phyloP scores from a whole-genome alignment of 1,140 invertebrate species.

The Neodiprion lecontei region DNA sequence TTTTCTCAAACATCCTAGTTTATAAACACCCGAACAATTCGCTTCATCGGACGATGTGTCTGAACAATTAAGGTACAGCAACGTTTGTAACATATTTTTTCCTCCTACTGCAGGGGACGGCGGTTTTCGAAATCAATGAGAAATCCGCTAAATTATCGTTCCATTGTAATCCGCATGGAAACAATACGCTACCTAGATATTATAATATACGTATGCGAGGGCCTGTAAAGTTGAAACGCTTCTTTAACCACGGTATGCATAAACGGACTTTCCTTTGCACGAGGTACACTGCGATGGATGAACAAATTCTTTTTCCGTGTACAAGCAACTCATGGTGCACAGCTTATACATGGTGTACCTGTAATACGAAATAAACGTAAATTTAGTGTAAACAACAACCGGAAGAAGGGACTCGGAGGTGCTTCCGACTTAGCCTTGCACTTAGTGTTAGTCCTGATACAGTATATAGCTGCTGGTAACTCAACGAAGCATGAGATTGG shows the following conservation, averaged over 20 bases:
- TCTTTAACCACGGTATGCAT: background rate
- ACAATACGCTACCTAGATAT: background rate
- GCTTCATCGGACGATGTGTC: no score
- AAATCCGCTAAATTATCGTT: background rate
- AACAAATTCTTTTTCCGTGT: background rate
- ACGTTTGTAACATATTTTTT: no score
- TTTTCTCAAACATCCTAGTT: no score
- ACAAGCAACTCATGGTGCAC: no score
- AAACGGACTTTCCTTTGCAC: background rate
- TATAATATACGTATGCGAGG: background rate
- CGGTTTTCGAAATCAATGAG: slow-evolving; percentile 2
- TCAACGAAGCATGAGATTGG: slow-evolving; percentile 1
- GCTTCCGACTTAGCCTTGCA: background rate
- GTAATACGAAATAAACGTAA: no score
- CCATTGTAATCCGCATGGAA: slow-evolving; percentile 1
- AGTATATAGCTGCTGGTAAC: background rate
- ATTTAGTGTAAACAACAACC: no score
- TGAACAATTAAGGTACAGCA: no score
- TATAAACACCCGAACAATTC: no score
- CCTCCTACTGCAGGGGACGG: background rate
- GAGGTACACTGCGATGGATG: background rate
- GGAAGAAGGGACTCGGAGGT: no score
- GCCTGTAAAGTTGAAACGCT: background rate
- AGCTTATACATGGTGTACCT: no score
- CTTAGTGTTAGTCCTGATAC: background rate